Evolutionary conservation across 2,888 invertebrate genomes (phyloP).

Genomic region (Nasonia oneida): DNA sequence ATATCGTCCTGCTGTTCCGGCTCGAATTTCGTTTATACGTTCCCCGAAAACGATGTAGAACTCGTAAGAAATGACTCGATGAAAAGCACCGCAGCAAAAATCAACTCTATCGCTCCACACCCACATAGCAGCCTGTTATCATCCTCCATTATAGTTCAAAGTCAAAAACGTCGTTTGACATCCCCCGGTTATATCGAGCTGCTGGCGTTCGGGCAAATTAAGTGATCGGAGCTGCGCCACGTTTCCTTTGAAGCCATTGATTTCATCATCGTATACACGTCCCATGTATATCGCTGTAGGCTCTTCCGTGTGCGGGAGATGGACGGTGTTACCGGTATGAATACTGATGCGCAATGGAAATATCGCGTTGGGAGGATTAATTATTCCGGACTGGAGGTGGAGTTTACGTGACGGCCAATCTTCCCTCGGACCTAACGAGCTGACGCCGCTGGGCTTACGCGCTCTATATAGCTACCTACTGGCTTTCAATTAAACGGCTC

Average conservation of each 20-base stretch:
- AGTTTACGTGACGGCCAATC: not conserved
- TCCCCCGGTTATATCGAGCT: not conserved
- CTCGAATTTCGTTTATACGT: not conserved
- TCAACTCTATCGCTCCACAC: not conserved
- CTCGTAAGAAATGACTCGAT: not conserved
- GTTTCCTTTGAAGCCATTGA: not conserved
- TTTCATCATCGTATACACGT: not conserved
- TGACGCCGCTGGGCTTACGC: not conserved
- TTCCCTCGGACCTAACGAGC: not conserved
- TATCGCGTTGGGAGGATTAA: not conserved
- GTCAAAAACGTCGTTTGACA: constrained; percentile 1
- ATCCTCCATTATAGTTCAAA: not conserved
- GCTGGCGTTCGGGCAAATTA: not conserved
- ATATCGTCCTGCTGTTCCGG: not conserved
- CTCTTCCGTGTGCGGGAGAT: not conserved
- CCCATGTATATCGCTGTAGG: not conserved
- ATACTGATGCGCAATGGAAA: constrained; percentile 8
- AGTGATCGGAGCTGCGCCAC: not conserved
- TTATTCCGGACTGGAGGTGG: not conserved
- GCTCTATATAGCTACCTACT: not conserved
- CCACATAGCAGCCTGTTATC: not conserved
- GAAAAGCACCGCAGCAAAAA: not conserved
- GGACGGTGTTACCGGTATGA: not conserved
- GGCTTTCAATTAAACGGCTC: constrained; percentile 33
- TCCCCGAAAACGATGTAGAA: not conserved